Evolutionary conservation across 1,140 invertebrate species (phyloP).

Genomic region (Macrotrachela quadricornifera): DNA sequence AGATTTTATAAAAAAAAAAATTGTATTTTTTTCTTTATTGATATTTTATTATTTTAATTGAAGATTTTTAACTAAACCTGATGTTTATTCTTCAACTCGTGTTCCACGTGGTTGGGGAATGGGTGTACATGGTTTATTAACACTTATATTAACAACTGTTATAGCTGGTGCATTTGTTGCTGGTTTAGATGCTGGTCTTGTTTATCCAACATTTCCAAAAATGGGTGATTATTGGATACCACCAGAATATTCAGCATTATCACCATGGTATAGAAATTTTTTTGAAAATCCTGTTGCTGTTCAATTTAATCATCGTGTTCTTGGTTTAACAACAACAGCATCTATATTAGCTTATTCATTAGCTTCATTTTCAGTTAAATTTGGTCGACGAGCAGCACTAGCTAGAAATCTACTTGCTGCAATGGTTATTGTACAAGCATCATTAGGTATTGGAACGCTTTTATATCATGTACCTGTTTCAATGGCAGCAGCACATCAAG

Average conservation of each 20-base stretch:
- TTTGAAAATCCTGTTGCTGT: constrained; percentile 92
- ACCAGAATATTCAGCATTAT: constrained; percentile 52
- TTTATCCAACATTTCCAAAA: constrained; percentile 94
- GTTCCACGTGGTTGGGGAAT: constrained; percentile 15
- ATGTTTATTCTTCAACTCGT: too few relatives aligned
- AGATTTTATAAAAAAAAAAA: too few relatives aligned
- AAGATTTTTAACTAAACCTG: too few relatives aligned
- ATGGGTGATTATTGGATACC: constrained; percentile 91
- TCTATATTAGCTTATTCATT: constrained; percentile 1
- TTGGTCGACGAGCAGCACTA: constrained; percentile 49
- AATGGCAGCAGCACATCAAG: constrained; percentile 73
- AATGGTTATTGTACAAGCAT: constrained; percentile 41
- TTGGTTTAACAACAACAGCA: background rate
- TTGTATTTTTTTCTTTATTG: too few relatives aligned
- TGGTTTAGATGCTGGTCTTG: constrained; percentile 81
- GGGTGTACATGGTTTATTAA: constrained; percentile 55
- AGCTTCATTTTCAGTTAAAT: constrained; percentile 38
- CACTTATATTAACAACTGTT: constrained; percentile 68
- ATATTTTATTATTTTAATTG: too few relatives aligned
- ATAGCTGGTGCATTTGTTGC: constrained; percentile 71
- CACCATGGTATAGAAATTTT: constrained; percentile 56
- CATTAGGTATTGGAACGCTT: constrained; percentile 67
- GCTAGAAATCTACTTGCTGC: constrained; percentile 49
- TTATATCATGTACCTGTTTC: constrained; percentile 64
- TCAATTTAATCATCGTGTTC: constrained; percentile 73